Conservation (phyloP, 2,113 vertebrate species). For the Paramormyrops kingsleyae region DNA sequence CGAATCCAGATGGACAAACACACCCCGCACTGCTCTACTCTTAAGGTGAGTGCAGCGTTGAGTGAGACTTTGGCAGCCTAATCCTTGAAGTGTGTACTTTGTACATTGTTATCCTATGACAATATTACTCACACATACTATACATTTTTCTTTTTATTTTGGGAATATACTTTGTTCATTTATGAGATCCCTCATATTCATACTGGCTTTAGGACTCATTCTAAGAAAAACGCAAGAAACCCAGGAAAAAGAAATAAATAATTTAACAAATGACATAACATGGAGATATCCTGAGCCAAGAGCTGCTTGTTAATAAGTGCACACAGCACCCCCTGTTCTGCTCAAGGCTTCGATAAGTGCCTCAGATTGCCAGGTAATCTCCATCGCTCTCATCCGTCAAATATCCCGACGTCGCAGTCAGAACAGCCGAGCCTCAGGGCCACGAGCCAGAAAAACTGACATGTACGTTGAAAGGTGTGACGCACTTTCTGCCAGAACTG, state of each 20-base stretch:
- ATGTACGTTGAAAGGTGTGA: neutral
- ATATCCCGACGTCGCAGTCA: neutral
- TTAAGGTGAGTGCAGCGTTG: neutral
- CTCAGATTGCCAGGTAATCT: neutral
- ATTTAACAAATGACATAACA: neutral
- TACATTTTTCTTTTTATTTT: neutral
- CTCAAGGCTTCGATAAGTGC: neutral
- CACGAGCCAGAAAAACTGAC: neutral
- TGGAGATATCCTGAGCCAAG: neutral
- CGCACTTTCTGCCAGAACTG: neutral
- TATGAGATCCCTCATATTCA: constrained; percentile 21
- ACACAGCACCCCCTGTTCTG: neutral
- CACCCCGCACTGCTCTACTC: neutral
- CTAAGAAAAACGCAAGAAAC: neutral
- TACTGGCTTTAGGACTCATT: constrained; percentile 7
- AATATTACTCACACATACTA: neutral
- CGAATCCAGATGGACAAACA: neutral
- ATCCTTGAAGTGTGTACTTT: neutral
- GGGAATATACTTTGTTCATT: neutral
- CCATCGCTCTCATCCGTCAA: neutral
- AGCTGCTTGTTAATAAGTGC: neutral
- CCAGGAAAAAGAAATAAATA: neutral
- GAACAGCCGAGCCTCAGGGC: neutral
- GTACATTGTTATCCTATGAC: neutral
- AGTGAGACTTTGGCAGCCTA: neutral